These are phyloP conservation scores for Brachypteracias leptosomus DNA, from an alignment of 2,113 vertebrate genomes.

Conservation along the genomic window DNA sequence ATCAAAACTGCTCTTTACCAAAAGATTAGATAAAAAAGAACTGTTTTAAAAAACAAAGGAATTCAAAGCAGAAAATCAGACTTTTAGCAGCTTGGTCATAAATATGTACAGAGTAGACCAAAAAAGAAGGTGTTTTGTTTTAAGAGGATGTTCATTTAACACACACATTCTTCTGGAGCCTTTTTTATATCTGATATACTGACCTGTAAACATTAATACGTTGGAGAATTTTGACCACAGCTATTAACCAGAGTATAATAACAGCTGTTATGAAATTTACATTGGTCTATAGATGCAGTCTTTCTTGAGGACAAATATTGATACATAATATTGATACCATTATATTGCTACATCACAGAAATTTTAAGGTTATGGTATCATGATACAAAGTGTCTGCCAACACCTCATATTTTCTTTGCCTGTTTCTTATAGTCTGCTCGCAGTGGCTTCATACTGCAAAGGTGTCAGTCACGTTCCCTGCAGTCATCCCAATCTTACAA, in stretches of 20 bases:
- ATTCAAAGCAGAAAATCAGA: background rate
- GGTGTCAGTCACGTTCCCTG: background rate
- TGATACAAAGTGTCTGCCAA: background rate
- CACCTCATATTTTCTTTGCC: background rate
- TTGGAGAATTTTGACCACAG: background rate
- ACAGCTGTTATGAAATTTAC: background rate
- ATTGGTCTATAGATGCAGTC: background rate
- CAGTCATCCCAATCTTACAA: background rate
- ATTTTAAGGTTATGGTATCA: background rate
- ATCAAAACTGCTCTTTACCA: background rate
- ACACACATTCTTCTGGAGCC: accelerated
- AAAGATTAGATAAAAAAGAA: background rate
- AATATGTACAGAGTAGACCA: background rate
- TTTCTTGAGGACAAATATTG: background rate
- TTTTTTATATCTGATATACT: background rate
- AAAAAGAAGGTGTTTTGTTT: background rate
- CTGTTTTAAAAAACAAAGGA: background rate
- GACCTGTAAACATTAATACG: too few relatives aligned
- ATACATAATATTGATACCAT: background rate
- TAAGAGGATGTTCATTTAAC: background rate
- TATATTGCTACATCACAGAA: background rate
- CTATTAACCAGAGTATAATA: background rate
- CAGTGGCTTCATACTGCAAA: background rate
- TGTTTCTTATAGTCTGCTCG: background rate
- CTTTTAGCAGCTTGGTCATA: background rate